These are phyloP conservation scores for Blomia tropicalis DNA, from an alignment of 2,888 invertebrate species.

Conservation along the genomic window DNA sequence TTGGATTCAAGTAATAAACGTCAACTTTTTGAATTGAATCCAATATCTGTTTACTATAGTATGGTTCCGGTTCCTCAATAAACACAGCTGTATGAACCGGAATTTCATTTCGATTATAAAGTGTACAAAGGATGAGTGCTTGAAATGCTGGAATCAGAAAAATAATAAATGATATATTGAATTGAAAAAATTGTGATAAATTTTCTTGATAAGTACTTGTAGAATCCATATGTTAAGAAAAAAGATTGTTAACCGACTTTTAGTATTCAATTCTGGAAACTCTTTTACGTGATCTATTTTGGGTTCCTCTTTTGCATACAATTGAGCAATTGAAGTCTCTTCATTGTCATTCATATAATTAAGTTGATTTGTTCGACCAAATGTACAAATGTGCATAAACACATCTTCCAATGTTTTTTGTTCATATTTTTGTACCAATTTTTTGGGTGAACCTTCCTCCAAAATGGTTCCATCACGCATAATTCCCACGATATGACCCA, in stretches of 20 bases:
- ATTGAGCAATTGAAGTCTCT: background rate
- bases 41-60: background rate
- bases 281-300: background rate
- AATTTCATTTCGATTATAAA: slow-evolving; percentile 16
- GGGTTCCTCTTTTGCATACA: background rate
- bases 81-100: slow-evolving; percentile 11
- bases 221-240: slow-evolving; percentile 19
- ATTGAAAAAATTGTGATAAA: slow-evolving; percentile 13
- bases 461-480: slow-evolving; percentile 19
- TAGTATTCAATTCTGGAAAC: too few relatives aligned
- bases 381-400: slow-evolving; percentile 12
- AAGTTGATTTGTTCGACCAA: background rate
- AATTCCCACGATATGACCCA: slow-evolving; percentile 20
- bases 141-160: slow-evolving; percentile 23
- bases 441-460: slow-evolving; percentile 10
- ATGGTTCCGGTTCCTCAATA: slow-evolving; percentile 15
- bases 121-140: slow-evolving; percentile 14
- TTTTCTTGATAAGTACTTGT: slow-evolving; percentile 5
- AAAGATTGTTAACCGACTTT: too few relatives aligned
- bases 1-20: slow-evolving; percentile 12
- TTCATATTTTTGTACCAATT: slow-evolving; percentile 2
- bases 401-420: slow-evolving; percentile 13
- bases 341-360: background rate
- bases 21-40: slow-evolving; percentile 11
- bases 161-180: slow-evolving; percentile 17